Percentiles rank a stretch among this genome's conserved stretches.
Conservation (phyloP, 1,140 invertebrate species). For the Pseudachorutes palmiensis region DNA sequence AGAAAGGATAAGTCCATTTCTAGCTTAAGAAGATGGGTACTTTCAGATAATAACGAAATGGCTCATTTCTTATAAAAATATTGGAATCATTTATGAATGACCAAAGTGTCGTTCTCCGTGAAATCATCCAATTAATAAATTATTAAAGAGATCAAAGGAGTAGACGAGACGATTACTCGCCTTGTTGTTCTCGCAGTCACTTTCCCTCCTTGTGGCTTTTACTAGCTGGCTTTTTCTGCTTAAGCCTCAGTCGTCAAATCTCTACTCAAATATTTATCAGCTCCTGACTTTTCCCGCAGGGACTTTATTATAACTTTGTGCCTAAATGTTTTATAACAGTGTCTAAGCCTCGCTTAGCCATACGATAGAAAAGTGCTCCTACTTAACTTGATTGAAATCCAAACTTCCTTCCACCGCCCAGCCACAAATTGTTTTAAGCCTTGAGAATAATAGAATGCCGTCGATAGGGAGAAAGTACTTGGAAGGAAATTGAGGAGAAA, state of each 20-base stretch:
- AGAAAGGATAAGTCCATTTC: no score
- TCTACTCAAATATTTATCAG: not conserved
- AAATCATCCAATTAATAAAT: no score
- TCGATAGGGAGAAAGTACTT: not conserved
- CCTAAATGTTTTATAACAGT: not conserved
- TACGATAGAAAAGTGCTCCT: not conserved
- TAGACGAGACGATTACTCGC: no score
- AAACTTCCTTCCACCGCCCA: not conserved
- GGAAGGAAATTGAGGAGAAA: no score
- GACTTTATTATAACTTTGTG: not conserved
- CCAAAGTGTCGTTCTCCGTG: no score
- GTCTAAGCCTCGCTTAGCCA: not conserved
- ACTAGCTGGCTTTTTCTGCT: not conserved
- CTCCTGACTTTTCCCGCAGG: not conserved
- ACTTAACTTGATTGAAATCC: not conserved
- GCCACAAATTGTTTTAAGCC: not conserved
- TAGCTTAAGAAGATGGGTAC: no score
- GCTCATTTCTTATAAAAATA: no score
- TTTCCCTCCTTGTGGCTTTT: no score
- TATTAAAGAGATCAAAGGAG: no score
- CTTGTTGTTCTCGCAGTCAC: no score
- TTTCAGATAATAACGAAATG: no score
- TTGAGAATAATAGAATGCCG: not conserved
- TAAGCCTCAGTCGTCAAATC: not conserved
- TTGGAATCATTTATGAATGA: no score